Percentiles rank a stretch among this genome's conserved stretches.
Conservation (phyloP, 92 coral and sea anemone species). For the Montipora capitata region DNA sequence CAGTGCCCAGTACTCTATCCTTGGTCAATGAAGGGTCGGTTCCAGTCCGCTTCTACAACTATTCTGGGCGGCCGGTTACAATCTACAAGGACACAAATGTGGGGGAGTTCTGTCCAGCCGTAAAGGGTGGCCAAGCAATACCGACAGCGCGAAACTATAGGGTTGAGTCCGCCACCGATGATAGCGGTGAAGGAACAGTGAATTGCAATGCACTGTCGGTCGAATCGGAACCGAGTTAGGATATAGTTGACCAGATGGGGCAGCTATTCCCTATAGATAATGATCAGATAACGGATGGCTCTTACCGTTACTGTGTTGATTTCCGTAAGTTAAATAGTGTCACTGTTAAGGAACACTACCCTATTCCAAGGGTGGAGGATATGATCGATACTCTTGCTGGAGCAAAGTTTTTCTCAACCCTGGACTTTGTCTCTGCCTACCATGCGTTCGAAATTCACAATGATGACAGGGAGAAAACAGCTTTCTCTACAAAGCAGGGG, state of each 20-base stretch:
- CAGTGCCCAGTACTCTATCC: no score
- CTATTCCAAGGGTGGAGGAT: slow-evolving; percentile 62
- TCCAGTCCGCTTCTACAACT: no score
- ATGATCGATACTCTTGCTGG: slow-evolving; percentile 63
- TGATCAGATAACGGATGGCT: slow-evolving; percentile 30
- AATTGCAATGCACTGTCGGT: not conserved
- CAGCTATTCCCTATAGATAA: slow-evolving; percentile 45
- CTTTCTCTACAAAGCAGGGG: no score
- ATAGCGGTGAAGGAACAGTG: not conserved
- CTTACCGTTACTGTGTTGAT: slow-evolving; percentile 50
- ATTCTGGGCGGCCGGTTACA: no score
- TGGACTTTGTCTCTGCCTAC: slow-evolving; percentile 54
- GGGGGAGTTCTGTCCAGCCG: slow-evolving; percentile 37
- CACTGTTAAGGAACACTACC: slow-evolving; percentile 64
- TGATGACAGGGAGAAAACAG: slow-evolving; percentile 57
- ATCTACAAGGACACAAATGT: slow-evolving; percentile 11
- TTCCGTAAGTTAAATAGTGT: slow-evolving; percentile 56
- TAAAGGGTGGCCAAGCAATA: slow-evolving; percentile 17
- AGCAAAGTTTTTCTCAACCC: slow-evolving; percentile 39
- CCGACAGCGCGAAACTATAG: slow-evolving; percentile 25
- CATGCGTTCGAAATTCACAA: slow-evolving; percentile 39
- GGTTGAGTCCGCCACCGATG: not conserved
- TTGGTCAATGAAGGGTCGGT: no score
- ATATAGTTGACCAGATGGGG: slow-evolving; percentile 34
- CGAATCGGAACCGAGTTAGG: not conserved